These are phyloP conservation scores for Saxidomus purpurata DNA, from an alignment of 1,140 invertebrate species.

Conservation along the genomic window DNA sequence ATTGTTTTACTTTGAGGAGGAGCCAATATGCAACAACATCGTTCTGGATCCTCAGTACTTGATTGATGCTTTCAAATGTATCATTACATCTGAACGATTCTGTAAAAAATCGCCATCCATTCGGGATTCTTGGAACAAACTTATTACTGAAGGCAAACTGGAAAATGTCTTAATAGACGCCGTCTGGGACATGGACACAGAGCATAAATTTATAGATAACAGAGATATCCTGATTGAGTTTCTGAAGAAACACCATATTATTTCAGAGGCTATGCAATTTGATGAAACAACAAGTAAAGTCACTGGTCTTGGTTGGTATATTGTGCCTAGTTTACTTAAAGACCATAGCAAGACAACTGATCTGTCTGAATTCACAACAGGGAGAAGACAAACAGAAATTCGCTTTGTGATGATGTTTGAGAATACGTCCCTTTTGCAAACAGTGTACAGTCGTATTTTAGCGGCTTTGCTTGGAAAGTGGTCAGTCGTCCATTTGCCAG, in stretches of 20 bases:
- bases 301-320: neutral
- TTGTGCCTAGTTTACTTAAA: constrained; percentile 5
- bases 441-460: neutral
- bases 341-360: neutral
- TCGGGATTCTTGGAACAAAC: neutral
- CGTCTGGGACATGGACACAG: neutral
- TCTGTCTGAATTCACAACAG: neutral
- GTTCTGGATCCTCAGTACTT: constrained; percentile 28
- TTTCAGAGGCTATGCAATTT: neutral
- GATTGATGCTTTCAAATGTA: constrained; percentile 45
- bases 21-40: neutral
- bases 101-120: neutral
- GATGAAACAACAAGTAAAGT: neutral
- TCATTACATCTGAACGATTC: constrained; percentile 18
- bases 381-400: neutral
- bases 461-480: neutral
- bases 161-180: neutral
- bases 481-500: neutral
- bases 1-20: constrained; percentile 21
- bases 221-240: neutral
- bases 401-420: constrained; percentile 13
- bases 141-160: neutral
- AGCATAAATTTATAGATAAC: neutral
- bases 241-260: constrained; percentile 18
- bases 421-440: neutral